Evolutionary conservation across 2,888 invertebrate genomes (phyloP), one percentile per base, ranked within the genome.

Genomic region (Hartigia nigra): DNA sequence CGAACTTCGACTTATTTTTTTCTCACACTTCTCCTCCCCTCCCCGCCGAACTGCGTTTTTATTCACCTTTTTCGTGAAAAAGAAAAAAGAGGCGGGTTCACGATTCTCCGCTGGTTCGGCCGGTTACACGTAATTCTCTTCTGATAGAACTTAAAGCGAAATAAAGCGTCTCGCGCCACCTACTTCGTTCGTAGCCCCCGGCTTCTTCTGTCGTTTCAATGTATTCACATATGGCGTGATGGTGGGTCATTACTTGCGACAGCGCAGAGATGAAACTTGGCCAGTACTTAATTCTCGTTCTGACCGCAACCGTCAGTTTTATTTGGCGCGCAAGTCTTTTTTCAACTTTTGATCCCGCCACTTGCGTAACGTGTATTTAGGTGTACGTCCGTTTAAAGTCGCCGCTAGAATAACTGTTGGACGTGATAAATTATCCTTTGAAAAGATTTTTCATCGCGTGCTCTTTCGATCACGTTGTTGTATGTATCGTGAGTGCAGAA

Each of bases 171-270:
- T 23, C 55, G 55, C 23, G 9, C 55, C 55, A 55, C 55, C 55
- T 55, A 55, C 55, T 23, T 55, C 23, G 55, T 55, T 55, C 2
- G 2, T 23, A 55, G 55, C 55, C 72, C 31, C 31, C 31, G 72
- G 72, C 72, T 72, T 14, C 31, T 31, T 23, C 34, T 34, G 31
- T 75, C 34, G 37, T 12, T 34, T 23, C 12, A 37, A 75, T 36
- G 34, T 34, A n/a, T 75, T 74, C 37, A 11, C 34, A 75, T 31
- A 75, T 34, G 75, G 37, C 36, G 75, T 37, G 35, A 34, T n/a
- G 75, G 75, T 23, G n/a, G 75, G 75, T 75, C 75, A 75, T 75
- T 75, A 75, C 75, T n/a, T 34, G 75, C 31, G 36, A 75, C 75
- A 36, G 75, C 34, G n/a, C 75, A 36, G 36, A 75, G 34, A 32